Evolutionary conservation across 2,888 invertebrate genomes (phyloP), one percentile per base, ranked within the genome.

Genomic region (Nomada hirtipes): DNA sequence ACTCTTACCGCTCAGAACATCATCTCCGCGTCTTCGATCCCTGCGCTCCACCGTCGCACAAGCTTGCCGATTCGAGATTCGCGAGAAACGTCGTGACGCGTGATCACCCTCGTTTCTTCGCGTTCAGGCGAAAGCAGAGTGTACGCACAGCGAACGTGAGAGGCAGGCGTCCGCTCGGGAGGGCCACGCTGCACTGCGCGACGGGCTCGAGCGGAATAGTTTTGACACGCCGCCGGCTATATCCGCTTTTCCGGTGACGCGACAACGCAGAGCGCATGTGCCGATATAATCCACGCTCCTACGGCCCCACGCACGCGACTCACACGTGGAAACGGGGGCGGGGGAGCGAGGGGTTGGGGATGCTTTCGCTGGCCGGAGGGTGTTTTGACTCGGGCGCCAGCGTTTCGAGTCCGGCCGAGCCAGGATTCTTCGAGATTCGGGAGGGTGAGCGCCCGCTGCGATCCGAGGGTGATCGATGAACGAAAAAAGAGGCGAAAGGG

Each of bases 211-310:
- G 89, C 87, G 90, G 88, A 91, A 91, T 91, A 91, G 89, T 91
- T 92, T 92, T 92, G 91, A 92, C 93, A 90, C 92, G 86, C 85
- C 84, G 87, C 79, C 82, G 84, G 87, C 87, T 86, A 85, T 82
- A 82, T 85, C 84, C 87, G 88, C 78, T 85, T 83, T 85, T 88
- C 86, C 86, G 76, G 71, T 83, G 88, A 74, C 90, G 90, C 90
- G 89, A 47, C 90, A 83, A 82, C 82, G 86, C 69, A 82, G 79
- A 83, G 93, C 93, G 93, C 93, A 93, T 93, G 93, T 93, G 93
- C 92, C 93, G 90, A 93, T 93, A 93, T 92, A 92, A 92, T 92
- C 92, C 90, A 89, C 89, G 85, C 86, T 89, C 79, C 85, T 76
- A 82, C 81, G 70, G 63, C 73, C 69, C 74, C 68, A 65, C 77